Base-by-base conservation (phyloP, 2,888 invertebrate species). In the Tipula unca region DNA sequence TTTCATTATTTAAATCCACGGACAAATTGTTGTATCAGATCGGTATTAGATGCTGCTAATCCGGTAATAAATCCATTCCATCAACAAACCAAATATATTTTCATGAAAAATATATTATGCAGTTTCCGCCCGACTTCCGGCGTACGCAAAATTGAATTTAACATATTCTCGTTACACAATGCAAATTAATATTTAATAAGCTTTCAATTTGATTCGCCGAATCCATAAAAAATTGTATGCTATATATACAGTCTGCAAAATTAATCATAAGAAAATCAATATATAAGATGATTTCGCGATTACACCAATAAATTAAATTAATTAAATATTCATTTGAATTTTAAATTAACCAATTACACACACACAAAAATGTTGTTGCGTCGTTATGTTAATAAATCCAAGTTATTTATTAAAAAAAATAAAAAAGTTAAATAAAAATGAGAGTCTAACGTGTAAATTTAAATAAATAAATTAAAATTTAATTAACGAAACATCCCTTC, bases 251-350 rank as follows among this genome's bases (percentile, higher is more conserved):
- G 4, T 29, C 5, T 29, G 29, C 25, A 39, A 39, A 39, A 39
- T 39, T 13, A 39, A 39, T 10, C 5, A 69, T 17, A 17, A 69
- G 69, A 69, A 25, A 69, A 25, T 69, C 25, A 17, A 8, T 25
- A 69, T 25, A 17, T 8, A 6, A 25, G 25, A 8, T 10, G 25
- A 17, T 84, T 84, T 20, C 8, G n/a, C n/a, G n/a, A 35, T 84
- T 32, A 6, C 6, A 84, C 29, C 32, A 32, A 32, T 32, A 84
- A 35, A 84, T 35, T 17, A 35, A 84, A 84, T 35, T 84, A 32
- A 84, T 35, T 84, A 84, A 84, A 84, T 84, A 84, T 35, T 35
- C 35, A 35, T 35, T 32, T 84, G 32, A 84, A 84, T 17, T 29
- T 84, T 84, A 17, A 35, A 32, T 82, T 82, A 82, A 3, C 29